Evolutionary conservation across 2,888 invertebrate species (phyloP), one percentile per base, ranked within the genome.

Genomic region (Ecliptopera silaceata): DNA sequence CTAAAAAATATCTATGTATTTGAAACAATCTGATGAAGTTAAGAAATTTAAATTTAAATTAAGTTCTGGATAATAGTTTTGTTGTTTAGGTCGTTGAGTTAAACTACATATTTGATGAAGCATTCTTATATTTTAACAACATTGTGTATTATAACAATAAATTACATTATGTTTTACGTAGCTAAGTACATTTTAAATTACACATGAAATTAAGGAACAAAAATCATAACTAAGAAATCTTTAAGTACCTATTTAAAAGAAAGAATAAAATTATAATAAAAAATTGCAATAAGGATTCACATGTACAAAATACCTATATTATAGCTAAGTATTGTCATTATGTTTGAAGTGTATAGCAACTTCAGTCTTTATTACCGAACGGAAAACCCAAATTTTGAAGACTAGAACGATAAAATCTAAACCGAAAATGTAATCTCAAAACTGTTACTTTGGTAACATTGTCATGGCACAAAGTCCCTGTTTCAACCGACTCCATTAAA

Each of bases 391-490:
- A 66, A 66, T 68, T 69, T 69, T 64, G 79, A 76, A 82, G 86
- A 86, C 86, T 86, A 85, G 85, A 86, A 81, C 62, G 59, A 56
- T 65, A 72, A 67, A 68, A 68, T 68, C 69, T 66, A 70, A 66
- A 66, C 62, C 70, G 70, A 49, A 57, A 62, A 68, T 69, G 63
- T 80, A 87, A 84, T 84, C 82, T 86, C 86, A 81, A 80, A 52
- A 79, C 72, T 75, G 76, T 80, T 80, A 85, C 86, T 88, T 86
- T 87, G 88, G 88, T 88, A 88, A 88, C 87, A 75, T 71, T 82
- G 82, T 84, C 85, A 89, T 88, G 89, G 89, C 88, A 89, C 88
- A 41, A 52, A 48, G 58, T 45, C 53, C 58, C 53, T 49, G 57
- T 44, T 36, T 44, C 12, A 43, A 50, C 52, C 51, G 39, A 53